Evolutionary conservation across 2,113 vertebrate species (phyloP).

Genomic region (Probosciger aterrimus): DNA sequence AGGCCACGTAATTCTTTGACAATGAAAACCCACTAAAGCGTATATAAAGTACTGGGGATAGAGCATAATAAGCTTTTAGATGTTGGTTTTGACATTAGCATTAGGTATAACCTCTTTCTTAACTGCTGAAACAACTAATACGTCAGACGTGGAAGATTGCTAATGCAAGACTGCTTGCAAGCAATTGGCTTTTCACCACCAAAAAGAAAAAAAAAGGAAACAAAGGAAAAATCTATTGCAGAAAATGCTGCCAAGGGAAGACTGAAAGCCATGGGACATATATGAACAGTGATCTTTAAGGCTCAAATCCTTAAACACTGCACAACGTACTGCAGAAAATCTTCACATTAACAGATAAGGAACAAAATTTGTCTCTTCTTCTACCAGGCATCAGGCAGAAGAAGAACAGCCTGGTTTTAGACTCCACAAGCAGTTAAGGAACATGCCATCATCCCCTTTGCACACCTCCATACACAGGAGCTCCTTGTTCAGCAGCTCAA

Average conservation of each 20-base stretch:
- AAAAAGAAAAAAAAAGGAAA: neutral
- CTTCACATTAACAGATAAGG: neutral
- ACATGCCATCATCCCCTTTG: neutral
- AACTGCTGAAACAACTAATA: neutral
- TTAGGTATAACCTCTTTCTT: neutral
- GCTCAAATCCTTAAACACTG: neutral
- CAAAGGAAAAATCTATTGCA: neutral
- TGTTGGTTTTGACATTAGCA: constrained; percentile 1
- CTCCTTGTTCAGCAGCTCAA: neutral
- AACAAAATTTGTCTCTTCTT: neutral
- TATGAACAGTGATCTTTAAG: fast-evolving
- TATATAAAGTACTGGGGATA: constrained; percentile 6
- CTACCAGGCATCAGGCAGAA: neutral
- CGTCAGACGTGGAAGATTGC: neutral
- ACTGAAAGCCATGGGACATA: neutral
- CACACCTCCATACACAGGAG: neutral
- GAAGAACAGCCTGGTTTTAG: neutral
- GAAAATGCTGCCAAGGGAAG: neutral
- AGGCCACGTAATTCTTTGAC: neutral
- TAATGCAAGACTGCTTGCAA: neutral
- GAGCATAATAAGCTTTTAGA: constrained; percentile 27
- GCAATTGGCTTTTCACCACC: neutral
- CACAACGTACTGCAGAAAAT: neutral
- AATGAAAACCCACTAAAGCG: constrained; percentile 51
- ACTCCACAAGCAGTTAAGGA: neutral